Evolutionary conservation across 2,888 invertebrate genomes (phyloP).

Genomic region (Lasioglossum vierecki): DNA sequence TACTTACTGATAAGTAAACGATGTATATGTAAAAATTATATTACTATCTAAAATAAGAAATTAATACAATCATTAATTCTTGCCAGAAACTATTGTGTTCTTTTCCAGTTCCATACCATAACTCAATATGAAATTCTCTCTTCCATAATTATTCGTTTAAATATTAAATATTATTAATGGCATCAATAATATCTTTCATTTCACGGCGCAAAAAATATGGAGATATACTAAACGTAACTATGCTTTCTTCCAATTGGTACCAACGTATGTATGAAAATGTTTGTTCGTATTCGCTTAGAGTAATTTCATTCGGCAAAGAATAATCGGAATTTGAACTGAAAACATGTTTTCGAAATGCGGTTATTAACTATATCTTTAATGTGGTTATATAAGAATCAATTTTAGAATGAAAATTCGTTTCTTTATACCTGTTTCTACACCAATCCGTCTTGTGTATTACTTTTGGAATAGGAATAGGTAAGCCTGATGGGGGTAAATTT

Average conservation of each 20-base stretch:
- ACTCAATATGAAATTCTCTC: background rate
- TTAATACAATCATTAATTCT: constrained; percentile 25
- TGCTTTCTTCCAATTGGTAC: constrained; percentile 73
- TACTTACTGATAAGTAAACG: constrained; percentile 33
- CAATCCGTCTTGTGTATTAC: constrained; percentile 68
- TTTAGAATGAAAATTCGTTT: constrained; percentile 13
- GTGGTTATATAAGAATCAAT: background rate
- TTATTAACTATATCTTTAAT: constrained; percentile 1
- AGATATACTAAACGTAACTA: constrained; percentile 64
- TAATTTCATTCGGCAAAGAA: constrained; percentile 68
- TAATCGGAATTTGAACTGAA: constrained; percentile 68
- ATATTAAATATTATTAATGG: constrained; percentile 29
- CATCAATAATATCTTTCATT: constrained; percentile 64
- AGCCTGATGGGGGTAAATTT: constrained; percentile 79
- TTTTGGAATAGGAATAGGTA: constrained; percentile 71
- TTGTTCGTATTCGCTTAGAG: constrained; percentile 74
- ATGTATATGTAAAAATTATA: constrained; percentile 38
- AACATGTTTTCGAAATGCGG: constrained; percentile 16
- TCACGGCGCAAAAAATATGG: constrained; percentile 64
- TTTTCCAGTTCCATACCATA: constrained; percentile 13
- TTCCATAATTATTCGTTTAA: constrained; percentile 30
- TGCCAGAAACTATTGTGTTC: constrained; percentile 6
- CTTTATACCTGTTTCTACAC: constrained; percentile 61
- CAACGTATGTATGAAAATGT: constrained; percentile 77
- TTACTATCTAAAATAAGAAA: constrained; percentile 43